Base-by-base conservation (phyloP, 2,797 vertebrate genomes). In the Bradypodion ventrale region DNA sequence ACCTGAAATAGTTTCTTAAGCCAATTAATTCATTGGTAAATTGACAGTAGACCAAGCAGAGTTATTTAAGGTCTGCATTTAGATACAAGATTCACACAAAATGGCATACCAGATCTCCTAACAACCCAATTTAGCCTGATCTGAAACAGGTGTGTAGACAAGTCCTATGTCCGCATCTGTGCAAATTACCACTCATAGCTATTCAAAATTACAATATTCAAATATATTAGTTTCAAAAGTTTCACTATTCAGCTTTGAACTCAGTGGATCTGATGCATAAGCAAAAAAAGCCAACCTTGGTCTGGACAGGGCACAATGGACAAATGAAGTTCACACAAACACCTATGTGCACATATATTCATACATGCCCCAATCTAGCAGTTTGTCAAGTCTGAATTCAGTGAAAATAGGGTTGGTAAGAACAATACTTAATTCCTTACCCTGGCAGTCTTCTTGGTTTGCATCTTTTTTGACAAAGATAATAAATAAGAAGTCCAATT, bases 381-480 rank as follows among this genome's bases (percentile, higher is more conserved):
- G 29, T 52, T 29, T 63, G 16, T 52, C 60, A n/a, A n/a, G 13
- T 32, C 3, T 59, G 35, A 62, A 60, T 42, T 42, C 29, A 44
- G 2, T 75, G 49, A 72, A 78, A 35, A 35, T 29, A 63, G 63
- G n/a, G 8, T 52, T 42, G 27, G 2, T 35, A 72, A 37, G 60
- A 72, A 3, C 32, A 69, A 42, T 16, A 76, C 59, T 85, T 21
- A 83, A 65, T 83, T 85, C 56, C 97, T 97, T 95, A 98, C 98
- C 95, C 87, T 9, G 86, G 94, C 89, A 95, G 95, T 87, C 95
- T 91, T 63, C 95, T 91, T 63, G 92, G 92, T 88, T 97, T 97
- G 93, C 96, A 97, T 89, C 92, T 95, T 46, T 91, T 97, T 89
- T 94, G 95, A 92, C 97, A 99, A 89, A 96, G 95, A 93, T 98